Percentiles rank a stretch among this genome's conserved stretches.
Conservation (phyloP, 37 sponge, comb jelly and placozoan species). For the Haliclona indistincta region DNA sequence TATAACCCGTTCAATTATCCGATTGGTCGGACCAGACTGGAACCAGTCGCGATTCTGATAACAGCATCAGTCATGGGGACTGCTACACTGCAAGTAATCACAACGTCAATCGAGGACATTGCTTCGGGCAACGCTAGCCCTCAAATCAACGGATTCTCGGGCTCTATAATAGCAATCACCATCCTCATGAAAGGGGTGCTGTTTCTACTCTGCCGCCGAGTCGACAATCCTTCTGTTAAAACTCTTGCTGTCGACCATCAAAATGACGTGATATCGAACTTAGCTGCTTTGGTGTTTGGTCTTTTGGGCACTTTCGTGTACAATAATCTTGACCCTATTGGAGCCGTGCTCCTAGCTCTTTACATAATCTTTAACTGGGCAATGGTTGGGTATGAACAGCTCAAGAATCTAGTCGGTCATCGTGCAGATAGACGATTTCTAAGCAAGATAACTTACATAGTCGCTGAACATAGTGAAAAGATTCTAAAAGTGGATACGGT, state of each 20-base stretch:
- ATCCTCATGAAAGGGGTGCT: slow-evolving; percentile 32
- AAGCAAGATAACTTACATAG: slow-evolving; percentile 42
- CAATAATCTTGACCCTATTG: slow-evolving; percentile 39
- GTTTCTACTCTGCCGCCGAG: slow-evolving; percentile 33
- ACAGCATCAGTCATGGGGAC: slow-evolving; percentile 65
- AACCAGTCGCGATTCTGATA: slow-evolving; percentile 55
- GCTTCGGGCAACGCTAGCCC: slow-evolving; percentile 9
- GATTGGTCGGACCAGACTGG: slow-evolving; percentile 45
- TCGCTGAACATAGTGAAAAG: slow-evolving; percentile 26
- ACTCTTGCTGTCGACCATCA: slow-evolving; percentile 55
- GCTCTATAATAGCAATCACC: slow-evolving; percentile 34
- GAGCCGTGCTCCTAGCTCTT: slow-evolving; percentile 45
- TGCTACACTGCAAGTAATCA: slow-evolving; percentile 58
- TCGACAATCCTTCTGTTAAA: slow-evolving; percentile 52
- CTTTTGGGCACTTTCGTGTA: slow-evolving; percentile 51
- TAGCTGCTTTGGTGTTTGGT: slow-evolving; percentile 52
- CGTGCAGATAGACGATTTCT: slow-evolving; percentile 42
- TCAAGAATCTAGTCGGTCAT: slow-evolving; percentile 43
- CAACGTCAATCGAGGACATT: slow-evolving; percentile 32
- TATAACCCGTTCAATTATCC: slow-evolving; percentile 47
- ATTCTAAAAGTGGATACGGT: slow-evolving; percentile 55
- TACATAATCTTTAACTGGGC: slow-evolving; percentile 66
- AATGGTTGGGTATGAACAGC: slow-evolving; percentile 47
- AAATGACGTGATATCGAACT: slow-evolving; percentile 47
- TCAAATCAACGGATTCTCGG: slow-evolving; percentile 39